Evolutionary conservation across 1,140 invertebrate species (phyloP), one percentile per base, ranked within the genome.

Genomic region (Parapsyche elsis): DNA sequence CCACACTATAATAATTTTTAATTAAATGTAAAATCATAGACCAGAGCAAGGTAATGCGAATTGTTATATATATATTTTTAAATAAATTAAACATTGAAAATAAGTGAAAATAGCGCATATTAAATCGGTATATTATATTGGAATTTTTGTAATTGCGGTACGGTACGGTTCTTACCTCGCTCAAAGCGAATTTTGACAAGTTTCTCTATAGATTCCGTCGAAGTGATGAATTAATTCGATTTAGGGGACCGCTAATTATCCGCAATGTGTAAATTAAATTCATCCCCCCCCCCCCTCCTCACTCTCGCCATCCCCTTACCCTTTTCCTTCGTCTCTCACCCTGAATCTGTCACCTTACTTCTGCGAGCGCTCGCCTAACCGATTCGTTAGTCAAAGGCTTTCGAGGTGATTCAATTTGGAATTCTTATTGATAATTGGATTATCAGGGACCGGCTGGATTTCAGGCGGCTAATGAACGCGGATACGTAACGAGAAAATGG

Each of bases 351-450:
- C 61, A 23, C 61, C 49, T 53, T 53, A 53, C 16, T 53, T 53
- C 16, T 16, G 49, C 49, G 16, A 53, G 30, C 30, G 30, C 12
- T 30, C 67, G 24, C 75, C 75, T 77, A 77, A 77, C 75, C 75
- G 75, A 77, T 64, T 77, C 75, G 75, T 77, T 77, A 77, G 75
- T 77, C 75, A 77, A 77, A 77, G 75, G 75, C 53, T 26, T 45
- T 45, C 14, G 75, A 64, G 53, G 75, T 77, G 75, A 77, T 77
- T 77, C 75, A 77, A 77, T 77, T 77, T 64, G 75, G 53, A 64
- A 77, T 77, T 77, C 75, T 77, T 77, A 77, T 77, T 64, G 75
- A 64, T 77, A 77, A 77, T 77, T 59, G 75, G 57, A 67, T 77
- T 77, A 77, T 30, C 57, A 14, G 57, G 71, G 71, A 26, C 71